Evolutionary conservation across 2,113 vertebrate genomes (phyloP).

Genomic region (Menura novaehollandiae): DNA sequence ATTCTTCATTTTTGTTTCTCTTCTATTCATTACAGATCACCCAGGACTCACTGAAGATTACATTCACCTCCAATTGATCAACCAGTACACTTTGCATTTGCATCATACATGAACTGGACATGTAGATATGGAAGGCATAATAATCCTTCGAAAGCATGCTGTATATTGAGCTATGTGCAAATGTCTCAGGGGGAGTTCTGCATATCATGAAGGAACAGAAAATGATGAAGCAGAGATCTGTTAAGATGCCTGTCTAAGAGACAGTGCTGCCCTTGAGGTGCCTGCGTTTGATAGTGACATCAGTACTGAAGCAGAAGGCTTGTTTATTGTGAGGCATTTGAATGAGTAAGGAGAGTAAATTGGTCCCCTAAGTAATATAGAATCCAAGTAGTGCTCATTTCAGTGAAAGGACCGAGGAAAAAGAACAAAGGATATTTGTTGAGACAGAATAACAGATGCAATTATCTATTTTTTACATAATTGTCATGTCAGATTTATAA

Average conservation of each 20-base stretch:
- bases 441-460: constrained; percentile 34
- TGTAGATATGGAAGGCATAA: background rate
- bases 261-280: background rate
- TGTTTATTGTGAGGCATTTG: background rate
- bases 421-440: background rate
- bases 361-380: background rate
- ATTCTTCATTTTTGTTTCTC: background rate
- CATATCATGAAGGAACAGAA: background rate
- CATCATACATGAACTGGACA: background rate
- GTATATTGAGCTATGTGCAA: background rate
- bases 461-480: constrained; percentile 50
- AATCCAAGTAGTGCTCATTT: background rate
- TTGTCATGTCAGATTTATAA: constrained; percentile 43
- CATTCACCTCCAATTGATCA: background rate
- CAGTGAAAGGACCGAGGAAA: background rate
- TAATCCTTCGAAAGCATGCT: background rate
- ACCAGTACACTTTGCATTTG: background rate
- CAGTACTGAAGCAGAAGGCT: background rate
- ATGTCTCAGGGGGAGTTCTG: background rate
- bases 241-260: background rate
- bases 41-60: background rate
- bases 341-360: background rate
- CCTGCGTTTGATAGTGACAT: background rate
- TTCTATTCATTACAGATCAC: background rate
- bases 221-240: background rate